Base-by-base conservation (phyloP, 2,888 invertebrate genomes). In the Ochropleura leucogaster region DNA sequence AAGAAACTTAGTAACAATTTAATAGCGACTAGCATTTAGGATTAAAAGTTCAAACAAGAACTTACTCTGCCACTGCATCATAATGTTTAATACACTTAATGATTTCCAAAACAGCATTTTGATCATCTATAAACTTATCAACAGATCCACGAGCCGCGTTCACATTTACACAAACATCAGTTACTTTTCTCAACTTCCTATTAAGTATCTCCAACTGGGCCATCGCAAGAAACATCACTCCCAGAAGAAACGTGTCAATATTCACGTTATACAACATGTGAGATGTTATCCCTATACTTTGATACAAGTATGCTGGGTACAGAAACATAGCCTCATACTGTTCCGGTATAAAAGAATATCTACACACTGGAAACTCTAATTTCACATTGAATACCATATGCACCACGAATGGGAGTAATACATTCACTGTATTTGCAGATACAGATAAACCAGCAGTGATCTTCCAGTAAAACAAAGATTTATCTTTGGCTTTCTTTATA, bases 181-280 rank as follows among this genome's bases (percentile, higher is more conserved):
- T 90, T 7, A 93, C 76, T 44, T 72, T 90, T 55, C 88, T 85
- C 12, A 95, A 82, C 44, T 91, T 93, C 9, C 87, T 82, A 72
- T 91, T 88, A 14, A 95, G 82, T 66, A 94, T 89, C 53, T 93
- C 92, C 46, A 95, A 85, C 76, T 95, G 94, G 5, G 93, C 93
- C 74, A 93, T 93, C 0, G 83, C 80, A n/a, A 93, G 89, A 79
- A 93, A 89, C 84, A 94, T 90, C 3, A 94, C 62, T 8, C 94
- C 94, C 84, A 93, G 70, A 72, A 95, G 89, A 77, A 94, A 94
- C 3, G 92, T 87, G 70, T 95, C 94, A 9, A 93, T 89, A 76
- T 92, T 93, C 0, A 94, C 71, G 79, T 92, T 92, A 55, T 85
- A 92, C 18, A 89, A 87, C 92, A 95, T 91, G 53, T 90, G 87